Evolutionary conservation across 2,113 vertebrate species (phyloP).

Genomic region (Mormyrus iriodes): DNA sequence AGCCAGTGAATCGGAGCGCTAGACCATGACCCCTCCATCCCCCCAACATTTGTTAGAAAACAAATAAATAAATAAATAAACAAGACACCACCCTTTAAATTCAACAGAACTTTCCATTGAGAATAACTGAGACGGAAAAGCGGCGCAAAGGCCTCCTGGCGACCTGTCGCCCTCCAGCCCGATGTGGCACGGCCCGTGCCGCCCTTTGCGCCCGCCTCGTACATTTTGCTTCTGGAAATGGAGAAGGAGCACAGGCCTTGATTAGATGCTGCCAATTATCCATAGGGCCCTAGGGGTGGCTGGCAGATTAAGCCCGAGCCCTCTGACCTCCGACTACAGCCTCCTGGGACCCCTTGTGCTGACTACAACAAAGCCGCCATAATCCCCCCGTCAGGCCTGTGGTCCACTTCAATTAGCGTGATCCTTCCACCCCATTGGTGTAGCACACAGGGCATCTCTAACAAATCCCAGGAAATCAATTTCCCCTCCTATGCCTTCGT

Average conservation of each 20-base stretch:
- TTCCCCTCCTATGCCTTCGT: conserved; percentile 34
- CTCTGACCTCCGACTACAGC: conserved; percentile 53
- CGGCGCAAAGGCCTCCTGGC: conserved; percentile 38
- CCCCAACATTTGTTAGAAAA: conserved; percentile 25
- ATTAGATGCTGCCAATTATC: conserved; percentile 68
- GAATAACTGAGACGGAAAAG: conserved; percentile 35
- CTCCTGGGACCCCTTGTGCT: conserved; percentile 40
- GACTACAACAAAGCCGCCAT: conserved; percentile 57
- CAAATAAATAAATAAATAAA: conserved; percentile 5
- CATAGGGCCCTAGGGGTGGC: conserved; percentile 50
- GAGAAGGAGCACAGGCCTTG: conserved; percentile 47
- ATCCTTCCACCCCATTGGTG: conserved; percentile 28
- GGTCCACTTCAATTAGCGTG: conserved; percentile 54
- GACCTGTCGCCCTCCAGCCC: conserved; percentile 36
- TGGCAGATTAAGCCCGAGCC: conserved; percentile 60
- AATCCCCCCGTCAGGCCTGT: conserved; percentile 56
- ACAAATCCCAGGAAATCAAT: conserved; percentile 48
- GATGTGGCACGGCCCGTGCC: conserved; percentile 19
- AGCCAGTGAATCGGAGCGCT: neutral
- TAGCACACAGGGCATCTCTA: conserved; percentile 33
- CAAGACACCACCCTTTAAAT: conserved; percentile 13
- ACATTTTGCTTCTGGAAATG: conserved; percentile 15
- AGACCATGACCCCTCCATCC: conserved; percentile 2
- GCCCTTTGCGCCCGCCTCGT: conserved; percentile 23
- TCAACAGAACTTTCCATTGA: neutral